Evolutionary conservation across 2,888 invertebrate genomes (phyloP), one percentile per base, ranked within the genome.

Genomic region (Operophtera brumata): DNA sequence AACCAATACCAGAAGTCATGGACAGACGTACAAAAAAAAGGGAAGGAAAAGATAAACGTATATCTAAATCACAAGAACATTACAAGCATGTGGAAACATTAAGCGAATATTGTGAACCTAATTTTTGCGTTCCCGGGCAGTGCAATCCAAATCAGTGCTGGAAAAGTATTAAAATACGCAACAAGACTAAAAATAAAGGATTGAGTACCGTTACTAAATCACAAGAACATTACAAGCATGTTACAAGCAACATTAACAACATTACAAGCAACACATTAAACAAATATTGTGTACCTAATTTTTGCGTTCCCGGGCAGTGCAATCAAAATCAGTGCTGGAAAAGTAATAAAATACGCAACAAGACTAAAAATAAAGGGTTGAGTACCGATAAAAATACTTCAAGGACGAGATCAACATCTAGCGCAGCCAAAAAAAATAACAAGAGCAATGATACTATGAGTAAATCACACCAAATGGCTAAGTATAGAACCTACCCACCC

Each of bases 31-130:
- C 44, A 40, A 36, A 48, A 48, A 57, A 50, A 52, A 47, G 35
- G 11, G 37, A 53, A n/a, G 9, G 12, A 30, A 54, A 46, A 37
- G 54, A 49, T 5, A 48, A 39, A 36, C 67, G 64, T 35, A 50
- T n/a, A n/a, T n/a, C n/a, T n/a, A n/a, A n/a, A n/a, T n/a, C n/a
- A n/a, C n/a, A n/a, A n/a, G n/a, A n/a, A n/a, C n/a, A n/a, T n/a
- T n/a, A n/a, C n/a, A n/a, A n/a, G n/a, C n/a, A n/a, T n/a, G n/a
- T n/a, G 64, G 65, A 9, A n/a, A n/a, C n/a, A n/a, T n/a, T n/a
- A n/a, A n/a, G n/a, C n/a, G 64, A 66, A 44, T 73, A 71, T 57
- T 73, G 71, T 62, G 70, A 73, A 61, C 71, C 75, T 39, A 60
- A 63, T n/a, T 48, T 69, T 36, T 76, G 74, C 59, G 41, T 66